Evolutionary conservation across 2,888 invertebrate species (phyloP).

Genomic region (Microctonus hyperodae): DNA sequence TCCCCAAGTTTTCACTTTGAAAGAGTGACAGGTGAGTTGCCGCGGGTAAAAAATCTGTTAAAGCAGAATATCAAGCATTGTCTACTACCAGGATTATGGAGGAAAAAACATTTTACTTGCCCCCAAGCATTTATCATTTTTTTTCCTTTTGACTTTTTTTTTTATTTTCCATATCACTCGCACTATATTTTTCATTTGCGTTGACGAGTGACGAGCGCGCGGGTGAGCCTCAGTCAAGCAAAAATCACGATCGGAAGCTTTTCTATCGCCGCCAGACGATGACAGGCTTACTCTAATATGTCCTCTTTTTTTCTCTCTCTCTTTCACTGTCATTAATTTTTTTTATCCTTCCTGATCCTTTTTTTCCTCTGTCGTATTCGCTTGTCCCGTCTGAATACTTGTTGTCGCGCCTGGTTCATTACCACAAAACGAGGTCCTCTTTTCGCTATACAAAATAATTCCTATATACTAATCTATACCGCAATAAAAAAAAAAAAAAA

Average conservation of each 20-base stretch:
- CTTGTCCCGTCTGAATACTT: constrained; percentile 4
- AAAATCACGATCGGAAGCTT: not conserved
- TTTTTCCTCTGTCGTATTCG: not conserved
- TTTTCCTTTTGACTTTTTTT: not conserved
- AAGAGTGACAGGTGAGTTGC: not conserved
- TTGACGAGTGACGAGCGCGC: not conserved
- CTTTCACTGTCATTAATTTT: not conserved
- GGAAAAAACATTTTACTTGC: not conserved
- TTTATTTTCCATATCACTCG: not conserved
- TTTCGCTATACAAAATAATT: not conserved
- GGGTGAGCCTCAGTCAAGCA: not conserved
- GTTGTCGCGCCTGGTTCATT: constrained; percentile 10
- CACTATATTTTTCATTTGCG: not conserved
- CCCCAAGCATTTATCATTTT: not conserved
- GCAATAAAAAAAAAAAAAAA: too few relatives aligned
- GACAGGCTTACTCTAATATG: not conserved
- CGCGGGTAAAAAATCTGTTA: not conserved
- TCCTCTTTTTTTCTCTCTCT: not conserved
- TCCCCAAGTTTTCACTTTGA: not conserved
- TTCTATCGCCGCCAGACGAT: not conserved
- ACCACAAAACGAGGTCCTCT: not conserved
- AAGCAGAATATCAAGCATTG: not conserved
- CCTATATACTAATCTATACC: too few relatives aligned
- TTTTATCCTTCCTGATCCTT: not conserved
- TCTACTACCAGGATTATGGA: too few relatives aligned